These are phyloP conservation scores for Semnornis frantzii DNA, from an alignment of 2,113 vertebrate genomes.

Conservation along the genomic window DNA sequence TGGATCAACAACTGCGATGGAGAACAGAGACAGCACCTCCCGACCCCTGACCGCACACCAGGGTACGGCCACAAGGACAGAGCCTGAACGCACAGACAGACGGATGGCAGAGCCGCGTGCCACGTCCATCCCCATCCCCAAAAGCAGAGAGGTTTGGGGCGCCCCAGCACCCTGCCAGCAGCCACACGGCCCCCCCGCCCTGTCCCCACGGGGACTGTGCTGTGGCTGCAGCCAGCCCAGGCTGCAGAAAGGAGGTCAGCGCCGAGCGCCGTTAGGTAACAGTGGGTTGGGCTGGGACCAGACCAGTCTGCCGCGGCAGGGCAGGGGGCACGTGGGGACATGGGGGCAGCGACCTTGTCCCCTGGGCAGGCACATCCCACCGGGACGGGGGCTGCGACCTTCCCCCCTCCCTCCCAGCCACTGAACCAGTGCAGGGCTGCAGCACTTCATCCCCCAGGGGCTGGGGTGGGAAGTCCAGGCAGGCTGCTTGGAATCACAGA, in stretches of 20 bases:
- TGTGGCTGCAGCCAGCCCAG: background rate
- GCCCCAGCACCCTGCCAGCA: fast-evolving
- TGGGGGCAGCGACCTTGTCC: fast-evolving
- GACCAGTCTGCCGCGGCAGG: fast-evolving
- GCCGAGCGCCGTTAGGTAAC: background rate
- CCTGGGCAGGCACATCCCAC: fast-evolving
- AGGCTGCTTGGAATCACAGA: background rate
- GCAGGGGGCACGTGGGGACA: background rate
- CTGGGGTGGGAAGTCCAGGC: background rate
- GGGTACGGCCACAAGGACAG: fast-evolving
- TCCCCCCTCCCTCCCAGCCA: fast-evolving
- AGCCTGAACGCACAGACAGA: background rate
- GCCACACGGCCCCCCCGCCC: background rate
- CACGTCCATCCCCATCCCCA: background rate
- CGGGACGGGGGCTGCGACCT: background rate
- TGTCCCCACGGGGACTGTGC: fast-evolving
- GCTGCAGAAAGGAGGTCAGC: background rate
- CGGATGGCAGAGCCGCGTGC: fast-evolving
- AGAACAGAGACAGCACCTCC: background rate
- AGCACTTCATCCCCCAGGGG: background rate
- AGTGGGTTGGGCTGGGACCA: background rate
- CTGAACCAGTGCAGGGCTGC: background rate
- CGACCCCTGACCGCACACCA: background rate
- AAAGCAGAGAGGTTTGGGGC: background rate
- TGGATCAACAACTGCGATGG: fast-evolving